Evolutionary conservation across 2,113 vertebrate species (phyloP).

Genomic region (Nothobranchius furzeri): DNA sequence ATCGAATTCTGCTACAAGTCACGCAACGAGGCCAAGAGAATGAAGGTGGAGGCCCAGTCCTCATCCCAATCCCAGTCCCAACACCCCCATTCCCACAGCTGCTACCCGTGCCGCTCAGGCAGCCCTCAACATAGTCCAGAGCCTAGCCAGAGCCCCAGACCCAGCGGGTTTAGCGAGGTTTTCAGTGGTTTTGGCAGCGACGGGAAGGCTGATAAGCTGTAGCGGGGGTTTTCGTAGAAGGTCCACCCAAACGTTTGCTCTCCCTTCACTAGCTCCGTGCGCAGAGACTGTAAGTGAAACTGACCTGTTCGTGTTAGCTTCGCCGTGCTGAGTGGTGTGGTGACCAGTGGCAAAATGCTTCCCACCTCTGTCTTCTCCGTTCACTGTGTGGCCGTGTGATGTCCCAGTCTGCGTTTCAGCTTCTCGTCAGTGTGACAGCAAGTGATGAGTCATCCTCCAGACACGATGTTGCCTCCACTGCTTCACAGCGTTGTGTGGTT

Average conservation of each 20-base stretch:
- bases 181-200: slow-evolving; percentile 95
- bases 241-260: slow-evolving; percentile 22
- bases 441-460: slow-evolving; percentile 48
- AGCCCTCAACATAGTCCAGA: slow-evolving; percentile 82
- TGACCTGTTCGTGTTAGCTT: slow-evolving; percentile 74
- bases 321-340: slow-evolving; percentile 84
- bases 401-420: slow-evolving; percentile 51
- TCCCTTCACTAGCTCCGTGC: slow-evolving; percentile 44
- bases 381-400: slow-evolving; percentile 65
- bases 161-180: slow-evolving; percentile 95
- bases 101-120: slow-evolving; percentile 56
- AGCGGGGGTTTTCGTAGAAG: slow-evolving; percentile 75
- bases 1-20: slow-evolving; percentile 99
- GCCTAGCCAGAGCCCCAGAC: slow-evolving; percentile 78
- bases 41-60: slow-evolving; percentile 96
- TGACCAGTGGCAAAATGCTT: slow-evolving; percentile 88
- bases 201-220: slow-evolving; percentile 90
- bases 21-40: slow-evolving; percentile 99
- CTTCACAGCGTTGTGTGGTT: slow-evolving; percentile 66
- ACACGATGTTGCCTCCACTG: slow-evolving; percentile 33
- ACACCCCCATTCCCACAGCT: slow-evolving; percentile 81
- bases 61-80: slow-evolving; percentile 77
- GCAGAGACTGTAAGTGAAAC: slow-evolving; percentile 86
- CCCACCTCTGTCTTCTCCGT: slow-evolving; percentile 53
- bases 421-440: slow-evolving; percentile 54